Conservation (phyloP, 2,888 invertebrate genomes). For the Drosophila engyochracea region DNA sequence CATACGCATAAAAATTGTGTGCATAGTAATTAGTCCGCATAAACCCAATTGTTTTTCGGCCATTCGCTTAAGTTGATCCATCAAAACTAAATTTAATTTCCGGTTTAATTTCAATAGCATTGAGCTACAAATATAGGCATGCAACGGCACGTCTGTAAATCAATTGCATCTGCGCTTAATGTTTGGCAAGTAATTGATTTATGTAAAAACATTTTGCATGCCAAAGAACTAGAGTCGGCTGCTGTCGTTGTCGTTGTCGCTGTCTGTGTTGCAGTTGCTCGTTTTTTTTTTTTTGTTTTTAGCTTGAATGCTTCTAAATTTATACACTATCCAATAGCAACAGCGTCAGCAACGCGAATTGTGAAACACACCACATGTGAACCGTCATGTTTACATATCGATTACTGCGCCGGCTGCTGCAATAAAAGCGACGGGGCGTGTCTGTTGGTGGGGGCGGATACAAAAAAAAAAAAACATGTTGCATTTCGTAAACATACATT, state of each 20-base stretch:
- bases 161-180: slow-evolving; percentile 50
- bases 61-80: not conserved
- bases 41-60: slow-evolving; percentile 18
- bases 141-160: slow-evolving; percentile 51
- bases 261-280: slow-evolving; percentile 21
- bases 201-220: slow-evolving; percentile 80
- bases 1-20: slow-evolving; percentile 4
- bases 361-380: slow-evolving; percentile 28
- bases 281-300: slow-evolving; percentile 24
- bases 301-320: slow-evolving; percentile 68
- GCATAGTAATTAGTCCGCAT: slow-evolving; percentile 9
- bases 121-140: not conserved
- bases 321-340: slow-evolving; percentile 58
- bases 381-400: slow-evolving; percentile 77
- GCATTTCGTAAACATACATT: slow-evolving; percentile 55
- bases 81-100: slow-evolving; percentile 48
- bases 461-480: slow-evolving; percentile 63
- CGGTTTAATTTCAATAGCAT: slow-evolving; percentile 29
- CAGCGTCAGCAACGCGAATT: not conserved
- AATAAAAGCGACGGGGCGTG: slow-evolving; percentile 62
- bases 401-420: slow-evolving; percentile 60
- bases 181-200: slow-evolving; percentile 80
- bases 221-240: slow-evolving; percentile 69
- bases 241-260: slow-evolving; percentile 38
- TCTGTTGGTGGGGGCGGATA: slow-evolving; percentile 16